Evolutionary conservation across 2,888 invertebrate species (phyloP).

Genomic region (Diaprepes abbreviatus): DNA sequence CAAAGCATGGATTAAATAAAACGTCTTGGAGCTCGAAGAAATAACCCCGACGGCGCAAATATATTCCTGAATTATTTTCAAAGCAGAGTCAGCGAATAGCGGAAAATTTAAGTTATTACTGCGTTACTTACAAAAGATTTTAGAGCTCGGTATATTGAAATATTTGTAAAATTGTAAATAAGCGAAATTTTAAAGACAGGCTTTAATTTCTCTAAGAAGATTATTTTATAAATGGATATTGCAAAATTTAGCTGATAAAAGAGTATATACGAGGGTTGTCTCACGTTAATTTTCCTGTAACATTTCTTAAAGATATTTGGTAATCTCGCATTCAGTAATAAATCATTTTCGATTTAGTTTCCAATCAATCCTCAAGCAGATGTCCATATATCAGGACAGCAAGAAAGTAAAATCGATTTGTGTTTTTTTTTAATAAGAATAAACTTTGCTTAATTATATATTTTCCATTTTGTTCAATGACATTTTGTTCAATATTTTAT

Average conservation of each 20-base stretch:
- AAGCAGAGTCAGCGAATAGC: constrained; percentile 45
- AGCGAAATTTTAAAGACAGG: constrained; percentile 33
- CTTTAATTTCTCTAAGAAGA: constrained; percentile 11
- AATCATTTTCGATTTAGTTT: too few species aligned
- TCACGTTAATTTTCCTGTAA: too few species aligned
- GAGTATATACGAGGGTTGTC: too few species aligned
- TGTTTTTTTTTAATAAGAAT: too few species aligned
- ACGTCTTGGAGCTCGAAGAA: constrained; percentile 37
- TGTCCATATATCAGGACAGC: too few species aligned
- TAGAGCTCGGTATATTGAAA: constrained; percentile 16
- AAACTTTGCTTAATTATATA: too few species aligned
- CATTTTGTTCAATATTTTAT: too few species aligned
- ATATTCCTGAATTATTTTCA: constrained; percentile 47
- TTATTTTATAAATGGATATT: constrained; percentile 3
- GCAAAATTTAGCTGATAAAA: not conserved
- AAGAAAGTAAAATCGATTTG: too few species aligned
- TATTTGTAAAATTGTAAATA: constrained; percentile 35
- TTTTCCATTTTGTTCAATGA: too few species aligned
- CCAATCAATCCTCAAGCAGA: too few species aligned
- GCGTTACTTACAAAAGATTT: constrained; percentile 50
- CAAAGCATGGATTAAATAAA: constrained; percentile 52
- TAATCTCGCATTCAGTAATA: too few species aligned
- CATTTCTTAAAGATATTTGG: too few species aligned
- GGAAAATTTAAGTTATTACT: constrained; percentile 56
- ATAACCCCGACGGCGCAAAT: constrained; percentile 40